These are phyloP conservation scores for Gymnoscelis rufifasciata DNA, from an alignment of 2,888 invertebrate species.

Conservation along the genomic window DNA sequence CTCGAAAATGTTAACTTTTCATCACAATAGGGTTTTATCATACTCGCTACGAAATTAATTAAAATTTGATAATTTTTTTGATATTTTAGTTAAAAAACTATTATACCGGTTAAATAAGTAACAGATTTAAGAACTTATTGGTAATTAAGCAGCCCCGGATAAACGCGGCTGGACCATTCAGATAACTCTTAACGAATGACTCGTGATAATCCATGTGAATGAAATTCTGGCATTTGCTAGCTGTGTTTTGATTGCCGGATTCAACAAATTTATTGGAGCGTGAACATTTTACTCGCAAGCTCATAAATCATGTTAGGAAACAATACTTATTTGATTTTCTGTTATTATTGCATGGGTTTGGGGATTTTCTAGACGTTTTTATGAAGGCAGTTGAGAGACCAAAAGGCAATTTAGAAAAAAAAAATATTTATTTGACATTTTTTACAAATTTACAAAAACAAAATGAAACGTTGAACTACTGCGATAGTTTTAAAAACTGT, in stretches of 20 bases:
- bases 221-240: not conserved
- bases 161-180: not conserved
- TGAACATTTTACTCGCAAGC: not conserved
- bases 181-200: slow-evolving; percentile 1
- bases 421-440: no score
- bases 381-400: no score
- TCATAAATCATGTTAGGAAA: not conserved
- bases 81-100: no score
- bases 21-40: no score
- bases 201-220: not conserved
- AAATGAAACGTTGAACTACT: no score
- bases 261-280: slow-evolving; percentile 2
- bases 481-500: no score
- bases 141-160: not conserved
- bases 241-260: not conserved
- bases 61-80: no score
- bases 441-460: no score
- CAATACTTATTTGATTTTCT: not conserved
- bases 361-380: no score
- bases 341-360: not conserved
- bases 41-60: no score
- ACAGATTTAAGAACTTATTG: not conserved
- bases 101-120: not conserved
- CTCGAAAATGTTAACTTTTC: no score
- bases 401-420: no score